A percentile compares a stretch with the other conserved stretches of the same genome.
Evolutionary conservation across 2,113 vertebrate genomes (phyloP).

Genomic region (Motacilla alba): DNA sequence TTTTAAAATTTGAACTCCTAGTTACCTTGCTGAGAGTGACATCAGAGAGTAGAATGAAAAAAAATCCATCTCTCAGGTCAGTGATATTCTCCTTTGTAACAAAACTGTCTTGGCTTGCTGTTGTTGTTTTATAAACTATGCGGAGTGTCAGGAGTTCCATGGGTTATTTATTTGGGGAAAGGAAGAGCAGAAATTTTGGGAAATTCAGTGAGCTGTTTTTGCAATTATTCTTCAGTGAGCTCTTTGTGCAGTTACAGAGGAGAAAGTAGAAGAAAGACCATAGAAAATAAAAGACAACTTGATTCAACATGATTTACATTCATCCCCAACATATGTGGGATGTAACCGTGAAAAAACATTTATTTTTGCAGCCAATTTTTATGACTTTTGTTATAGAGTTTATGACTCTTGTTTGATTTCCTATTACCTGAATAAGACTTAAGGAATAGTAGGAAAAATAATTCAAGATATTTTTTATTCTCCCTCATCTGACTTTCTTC

Average conservation of each 20-base stretch:
- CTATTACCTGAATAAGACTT: background rate
- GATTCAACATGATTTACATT: background rate
- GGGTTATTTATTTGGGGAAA: background rate
- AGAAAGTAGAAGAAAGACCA: background rate
- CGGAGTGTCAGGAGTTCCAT: background rate
- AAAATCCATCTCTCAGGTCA: background rate
- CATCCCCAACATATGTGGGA: background rate
- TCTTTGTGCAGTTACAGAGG: background rate
- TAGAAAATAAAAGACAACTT: background rate
- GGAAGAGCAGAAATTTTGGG: background rate
- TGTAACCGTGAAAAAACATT: background rate
- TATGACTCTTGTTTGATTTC: background rate
- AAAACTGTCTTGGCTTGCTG: background rate
- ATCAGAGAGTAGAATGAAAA: background rate
- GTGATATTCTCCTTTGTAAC: background rate
- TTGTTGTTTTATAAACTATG: background rate
- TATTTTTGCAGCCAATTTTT: background rate
- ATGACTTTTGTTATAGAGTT: background rate
- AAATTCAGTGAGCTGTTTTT: background rate
- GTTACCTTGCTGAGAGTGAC: background rate
- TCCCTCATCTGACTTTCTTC: background rate
- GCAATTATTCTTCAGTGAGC: background rate
- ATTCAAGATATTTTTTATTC: background rate
- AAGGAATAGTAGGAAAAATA: background rate
- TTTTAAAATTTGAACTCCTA: conserved; percentile 1